Percentiles rank a stretch among this genome's conserved stretches.
These are phyloP conservation scores for Pelobates cultripes DNA, from an alignment of 2,797 vertebrate genomes.

Conservation along the genomic window DNA sequence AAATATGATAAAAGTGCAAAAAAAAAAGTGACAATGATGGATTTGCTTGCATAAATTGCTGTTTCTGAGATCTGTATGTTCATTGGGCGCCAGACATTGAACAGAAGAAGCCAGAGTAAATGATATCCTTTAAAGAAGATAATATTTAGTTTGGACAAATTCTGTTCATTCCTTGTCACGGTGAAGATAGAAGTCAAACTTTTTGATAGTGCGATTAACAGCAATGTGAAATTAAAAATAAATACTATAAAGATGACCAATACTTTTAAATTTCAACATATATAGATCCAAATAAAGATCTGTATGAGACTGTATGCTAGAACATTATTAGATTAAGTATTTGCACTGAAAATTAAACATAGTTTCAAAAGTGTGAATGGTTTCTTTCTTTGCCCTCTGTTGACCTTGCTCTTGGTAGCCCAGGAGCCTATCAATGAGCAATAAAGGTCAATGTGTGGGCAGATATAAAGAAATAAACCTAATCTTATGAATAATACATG, in stretches of 20 bases:
- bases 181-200: neutral
- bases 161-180: constrained; percentile 17
- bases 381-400: no score
- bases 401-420: no score
- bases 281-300: no score
- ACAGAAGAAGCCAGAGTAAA: constrained; percentile 35
- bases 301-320: no score
- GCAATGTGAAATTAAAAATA: neutral
- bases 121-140: constrained; percentile 37
- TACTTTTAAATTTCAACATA: no score
- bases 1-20: constrained; percentile 5
- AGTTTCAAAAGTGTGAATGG: no score
- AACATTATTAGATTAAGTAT: no score
- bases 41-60: constrained; percentile 33
- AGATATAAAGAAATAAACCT: no score
- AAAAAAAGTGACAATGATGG: constrained; percentile 42
- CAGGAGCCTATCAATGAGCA: no score
- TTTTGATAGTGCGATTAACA: neutral
- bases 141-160: constrained; percentile 49
- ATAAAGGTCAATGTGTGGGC: no score
- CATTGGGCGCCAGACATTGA: constrained; percentile 19
- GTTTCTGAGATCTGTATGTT: constrained; percentile 14
- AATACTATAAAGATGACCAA: neutral
- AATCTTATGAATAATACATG: no score
- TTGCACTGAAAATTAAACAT: no score